Conservation (phyloP, 2,888 invertebrate species). For the Schrankia costaestrigalis region DNA sequence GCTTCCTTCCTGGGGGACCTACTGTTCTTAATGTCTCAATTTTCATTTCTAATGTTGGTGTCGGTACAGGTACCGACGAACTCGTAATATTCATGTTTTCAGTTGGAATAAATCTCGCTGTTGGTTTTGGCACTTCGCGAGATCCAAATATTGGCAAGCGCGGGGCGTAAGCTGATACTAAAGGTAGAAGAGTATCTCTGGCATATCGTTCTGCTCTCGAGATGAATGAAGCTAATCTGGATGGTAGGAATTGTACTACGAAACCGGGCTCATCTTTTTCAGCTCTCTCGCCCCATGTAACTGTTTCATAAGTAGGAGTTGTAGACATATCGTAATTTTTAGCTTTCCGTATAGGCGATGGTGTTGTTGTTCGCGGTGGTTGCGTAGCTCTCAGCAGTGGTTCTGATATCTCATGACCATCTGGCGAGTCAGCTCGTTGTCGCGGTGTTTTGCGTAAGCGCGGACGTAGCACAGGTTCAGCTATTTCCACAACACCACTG, state of each 20-base stretch:
- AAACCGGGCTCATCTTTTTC: conserved; percentile 68
- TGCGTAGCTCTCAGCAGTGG: conserved; percentile 80
- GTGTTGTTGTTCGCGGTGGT: conserved; percentile 53
- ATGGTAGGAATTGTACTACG: conserved; percentile 90
- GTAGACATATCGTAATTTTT: conserved; percentile 72
- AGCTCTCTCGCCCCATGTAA: conserved; percentile 49
- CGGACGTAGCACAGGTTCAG: conserved; percentile 86
- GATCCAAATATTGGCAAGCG: conserved; percentile 83
- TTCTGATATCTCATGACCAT: conserved; percentile 83
- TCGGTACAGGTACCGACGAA: conserved; percentile 65
- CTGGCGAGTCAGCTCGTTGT: conserved; percentile 70
- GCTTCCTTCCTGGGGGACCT: conserved; percentile 68
- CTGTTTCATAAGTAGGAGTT: conserved; percentile 61
- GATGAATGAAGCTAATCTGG: conserved; percentile 87
- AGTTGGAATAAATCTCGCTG: conserved; percentile 84
- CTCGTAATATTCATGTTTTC: conserved; percentile 59
- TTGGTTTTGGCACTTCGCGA: conserved; percentile 67
- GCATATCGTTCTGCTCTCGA: conserved; percentile 91
- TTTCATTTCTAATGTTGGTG: conserved; percentile 74
- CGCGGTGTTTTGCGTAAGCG: conserved; percentile 79
- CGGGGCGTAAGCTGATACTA: conserved; percentile 90
- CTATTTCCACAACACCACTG: conserved; percentile 82
- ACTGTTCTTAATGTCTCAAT: conserved; percentile 66
- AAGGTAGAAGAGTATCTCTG: conserved; percentile 86
- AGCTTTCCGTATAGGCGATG: conserved; percentile 55